Conservation (phyloP, 2,113 vertebrate species). For the Meriones unguiculatus region DNA sequence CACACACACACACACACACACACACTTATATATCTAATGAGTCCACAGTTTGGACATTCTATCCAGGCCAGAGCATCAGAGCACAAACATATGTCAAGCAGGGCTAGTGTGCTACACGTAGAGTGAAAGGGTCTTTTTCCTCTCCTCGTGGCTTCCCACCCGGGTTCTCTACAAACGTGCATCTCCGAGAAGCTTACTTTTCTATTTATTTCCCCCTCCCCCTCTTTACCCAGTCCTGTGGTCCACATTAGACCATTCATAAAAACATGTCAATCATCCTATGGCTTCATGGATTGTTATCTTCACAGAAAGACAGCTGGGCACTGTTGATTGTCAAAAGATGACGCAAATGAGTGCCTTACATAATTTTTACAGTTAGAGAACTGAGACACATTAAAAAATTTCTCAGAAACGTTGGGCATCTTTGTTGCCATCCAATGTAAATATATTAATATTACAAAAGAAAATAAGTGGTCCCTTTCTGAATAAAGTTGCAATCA, state of each 20-base stretch:
- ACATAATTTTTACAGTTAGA: not conserved
- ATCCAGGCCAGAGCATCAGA: not conserved
- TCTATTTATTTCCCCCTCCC: not conserved
- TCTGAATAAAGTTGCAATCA: not conserved
- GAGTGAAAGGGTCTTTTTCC: not conserved
- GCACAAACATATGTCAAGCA: not conserved
- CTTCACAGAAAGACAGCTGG: not conserved
- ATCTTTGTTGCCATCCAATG: not conserved
- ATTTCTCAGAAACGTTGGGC: not conserved
- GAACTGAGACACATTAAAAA: not conserved
- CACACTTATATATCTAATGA: not conserved
- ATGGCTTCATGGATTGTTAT: not conserved
- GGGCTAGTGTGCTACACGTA: fast-evolving
- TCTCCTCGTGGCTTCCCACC: not conserved
- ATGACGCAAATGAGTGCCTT: not conserved
- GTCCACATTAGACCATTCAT: not conserved
- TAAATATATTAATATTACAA: not conserved
- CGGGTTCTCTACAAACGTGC: no score
- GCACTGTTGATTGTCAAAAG: not conserved
- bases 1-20: not conserved
- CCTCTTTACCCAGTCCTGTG: not conserved
- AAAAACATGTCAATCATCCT: not conserved
- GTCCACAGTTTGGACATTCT: not conserved
- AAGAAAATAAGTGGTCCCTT: not conserved
- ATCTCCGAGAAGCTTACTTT: not conserved